These are phyloP conservation scores for Somateria mollissima DNA, from an alignment of 2,797 vertebrate genomes.

Conservation along the genomic window DNA sequence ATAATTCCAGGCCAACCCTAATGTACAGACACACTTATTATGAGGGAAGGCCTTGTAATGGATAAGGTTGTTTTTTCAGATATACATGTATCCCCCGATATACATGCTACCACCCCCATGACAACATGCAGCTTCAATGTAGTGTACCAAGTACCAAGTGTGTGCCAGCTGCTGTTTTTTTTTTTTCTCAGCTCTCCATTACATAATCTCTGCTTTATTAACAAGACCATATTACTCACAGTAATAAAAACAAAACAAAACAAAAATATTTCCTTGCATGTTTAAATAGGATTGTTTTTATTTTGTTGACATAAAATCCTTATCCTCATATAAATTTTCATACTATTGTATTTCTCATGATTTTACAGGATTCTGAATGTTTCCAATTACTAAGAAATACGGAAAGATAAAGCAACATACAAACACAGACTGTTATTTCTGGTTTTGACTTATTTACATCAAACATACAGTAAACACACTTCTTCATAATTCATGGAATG, in stretches of 20 bases:
- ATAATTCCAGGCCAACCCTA: neutral
- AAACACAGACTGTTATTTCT: neutral
- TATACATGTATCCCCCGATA: neutral
- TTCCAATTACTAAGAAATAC: neutral
- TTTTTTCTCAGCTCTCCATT: neutral
- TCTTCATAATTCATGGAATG: slow-evolving; percentile 2
- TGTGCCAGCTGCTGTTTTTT: neutral
- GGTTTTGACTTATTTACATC: slow-evolving; percentile 5
- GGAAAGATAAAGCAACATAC: neutral
- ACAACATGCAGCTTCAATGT: neutral
- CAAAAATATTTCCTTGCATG: neutral
- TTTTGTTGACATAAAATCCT: neutral
- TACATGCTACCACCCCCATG: neutral
- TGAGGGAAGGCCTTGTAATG: neutral
- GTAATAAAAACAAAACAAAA: neutral
- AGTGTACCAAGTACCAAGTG: neutral
- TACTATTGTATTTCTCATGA: neutral
- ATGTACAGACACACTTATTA: neutral
- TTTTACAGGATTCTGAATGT: neutral
- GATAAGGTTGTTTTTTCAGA: neutral
- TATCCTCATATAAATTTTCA: neutral
- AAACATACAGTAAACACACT: neutral
- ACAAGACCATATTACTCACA: neutral
- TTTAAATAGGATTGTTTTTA: neutral
- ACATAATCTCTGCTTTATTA: slow-evolving; percentile 10